These are phyloP conservation scores for Podarcis raffonei DNA, from an alignment of 2,113 vertebrate species.

Conservation along the genomic window DNA sequence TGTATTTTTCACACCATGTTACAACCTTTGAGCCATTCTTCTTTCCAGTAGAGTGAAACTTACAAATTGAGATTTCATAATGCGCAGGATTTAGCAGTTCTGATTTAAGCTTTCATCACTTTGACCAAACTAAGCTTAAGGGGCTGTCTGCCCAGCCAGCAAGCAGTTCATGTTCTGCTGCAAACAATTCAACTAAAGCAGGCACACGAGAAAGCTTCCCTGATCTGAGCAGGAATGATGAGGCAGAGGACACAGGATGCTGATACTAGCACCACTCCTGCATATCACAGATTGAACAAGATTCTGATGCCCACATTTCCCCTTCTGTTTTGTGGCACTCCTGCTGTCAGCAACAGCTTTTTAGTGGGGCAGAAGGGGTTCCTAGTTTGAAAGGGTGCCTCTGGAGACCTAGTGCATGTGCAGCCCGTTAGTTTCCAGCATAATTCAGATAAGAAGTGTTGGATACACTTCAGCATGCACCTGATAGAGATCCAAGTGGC, in stretches of 20 bases:
- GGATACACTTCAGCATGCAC: not conserved
- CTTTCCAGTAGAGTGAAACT: not conserved
- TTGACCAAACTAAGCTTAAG: not conserved
- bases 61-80: not conserved
- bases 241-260: not conserved
- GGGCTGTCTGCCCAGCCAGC: not conserved
- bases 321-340: not conserved
- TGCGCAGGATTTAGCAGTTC: not conserved
- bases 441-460: not conserved
- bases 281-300: not conserved
- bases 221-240: not conserved
- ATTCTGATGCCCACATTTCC: not conserved
- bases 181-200: not conserved
- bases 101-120: constrained; percentile 20
- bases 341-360: not conserved
- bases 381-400: not conserved
- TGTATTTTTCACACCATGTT: not conserved
- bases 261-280: not conserved
- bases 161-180: not conserved
- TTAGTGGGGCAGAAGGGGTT: not conserved
- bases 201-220: not conserved
- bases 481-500: not conserved
- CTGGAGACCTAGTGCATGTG: not conserved
- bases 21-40: not conserved
- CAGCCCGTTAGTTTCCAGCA: not conserved